phyloP scores from a whole-genome alignment of 2,888 invertebrate genomes.

The Cremastinae sp. region DNA sequence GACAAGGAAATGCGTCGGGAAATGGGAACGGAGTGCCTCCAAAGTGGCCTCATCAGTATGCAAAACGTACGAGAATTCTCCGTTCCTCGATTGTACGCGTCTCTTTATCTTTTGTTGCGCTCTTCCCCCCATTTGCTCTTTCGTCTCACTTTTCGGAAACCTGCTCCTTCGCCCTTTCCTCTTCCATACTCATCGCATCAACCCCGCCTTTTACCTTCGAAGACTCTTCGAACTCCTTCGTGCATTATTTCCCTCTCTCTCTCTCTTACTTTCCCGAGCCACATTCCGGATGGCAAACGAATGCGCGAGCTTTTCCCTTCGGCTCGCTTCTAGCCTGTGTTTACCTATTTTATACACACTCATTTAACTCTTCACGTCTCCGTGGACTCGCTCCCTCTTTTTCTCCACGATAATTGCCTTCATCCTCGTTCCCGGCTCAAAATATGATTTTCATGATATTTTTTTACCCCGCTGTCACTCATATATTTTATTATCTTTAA shows the following conservation, averaged over 20 bases:
- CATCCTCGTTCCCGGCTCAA: too few species aligned
- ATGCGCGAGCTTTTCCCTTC: conserved; percentile 19
- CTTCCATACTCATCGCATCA: conserved; percentile 1
- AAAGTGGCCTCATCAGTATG: conserved; percentile 76
- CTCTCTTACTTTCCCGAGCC: too few species aligned
- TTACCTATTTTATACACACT: neutral
- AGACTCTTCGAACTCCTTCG: conserved; percentile 34
- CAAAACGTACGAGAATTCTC: conserved; percentile 70
- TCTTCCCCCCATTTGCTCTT: conserved; percentile 31
- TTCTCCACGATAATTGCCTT: too few species aligned
- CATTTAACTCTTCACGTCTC: too few species aligned
- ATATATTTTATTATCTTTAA: too few species aligned
- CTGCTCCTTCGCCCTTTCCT: conserved; percentile 26
- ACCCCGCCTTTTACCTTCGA: conserved; percentile 18
- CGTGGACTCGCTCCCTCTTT: too few species aligned
- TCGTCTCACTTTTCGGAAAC: conserved; percentile 53
- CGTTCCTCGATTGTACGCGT: conserved; percentile 67
- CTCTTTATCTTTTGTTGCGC: conserved; percentile 26
- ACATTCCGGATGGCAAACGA: conserved; percentile 49
- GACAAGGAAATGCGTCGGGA: conserved; percentile 71
- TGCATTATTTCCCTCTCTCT: conserved; percentile 51
- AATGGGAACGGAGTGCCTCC: conserved; percentile 69
- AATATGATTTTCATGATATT: too few species aligned
- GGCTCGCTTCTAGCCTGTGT: neutral
- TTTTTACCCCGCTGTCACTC: too few species aligned